Evolutionary conservation across 2,888 invertebrate species (phyloP).

Genomic region (Sericinus montela): DNA sequence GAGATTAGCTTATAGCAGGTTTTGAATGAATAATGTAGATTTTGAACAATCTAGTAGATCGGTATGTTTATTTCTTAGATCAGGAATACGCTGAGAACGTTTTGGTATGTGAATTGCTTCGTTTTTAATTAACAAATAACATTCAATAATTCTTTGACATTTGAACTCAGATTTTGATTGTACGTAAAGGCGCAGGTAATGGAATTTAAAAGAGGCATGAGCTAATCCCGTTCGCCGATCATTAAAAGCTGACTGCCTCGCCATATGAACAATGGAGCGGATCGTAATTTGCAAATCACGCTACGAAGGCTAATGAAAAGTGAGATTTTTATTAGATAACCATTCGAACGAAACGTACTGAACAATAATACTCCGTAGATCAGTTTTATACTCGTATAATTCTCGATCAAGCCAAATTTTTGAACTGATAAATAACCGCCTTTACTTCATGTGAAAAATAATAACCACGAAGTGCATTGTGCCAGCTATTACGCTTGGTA

Average conservation of each 20-base stretch:
- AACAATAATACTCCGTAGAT: constrained; percentile 66
- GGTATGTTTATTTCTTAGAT: constrained; percentile 33
- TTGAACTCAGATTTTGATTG: background rate
- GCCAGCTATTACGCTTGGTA: constrained; percentile 60
- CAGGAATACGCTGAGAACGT: constrained; percentile 41
- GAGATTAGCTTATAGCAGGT: constrained; percentile 69
- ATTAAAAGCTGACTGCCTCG: too few species aligned
- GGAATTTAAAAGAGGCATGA: too few species aligned
- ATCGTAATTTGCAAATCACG: constrained; percentile 4
- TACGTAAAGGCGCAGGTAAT: constrained; percentile 2
- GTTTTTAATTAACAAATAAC: background rate
- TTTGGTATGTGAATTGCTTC: constrained; percentile 2
- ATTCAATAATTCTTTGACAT: background rate
- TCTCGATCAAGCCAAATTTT: constrained; percentile 73
- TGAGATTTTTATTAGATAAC: constrained; percentile 54
- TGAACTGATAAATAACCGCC: constrained; percentile 72
- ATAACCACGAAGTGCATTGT: constrained; percentile 66
- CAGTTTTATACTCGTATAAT: constrained; percentile 52
- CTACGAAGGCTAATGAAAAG: constrained; percentile 41
- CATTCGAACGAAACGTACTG: constrained; percentile 40
- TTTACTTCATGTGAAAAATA: constrained; percentile 62
- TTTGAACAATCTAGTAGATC: constrained; percentile 39
- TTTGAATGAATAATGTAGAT: constrained; percentile 74
- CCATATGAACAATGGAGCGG: too few species aligned
- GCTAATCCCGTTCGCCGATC: too few species aligned